Percentiles rank a stretch among this genome's conserved stretches.
phyloP scores from a whole-genome alignment of 2,888 invertebrate species.

The Entomobrya multifasciata region DNA sequence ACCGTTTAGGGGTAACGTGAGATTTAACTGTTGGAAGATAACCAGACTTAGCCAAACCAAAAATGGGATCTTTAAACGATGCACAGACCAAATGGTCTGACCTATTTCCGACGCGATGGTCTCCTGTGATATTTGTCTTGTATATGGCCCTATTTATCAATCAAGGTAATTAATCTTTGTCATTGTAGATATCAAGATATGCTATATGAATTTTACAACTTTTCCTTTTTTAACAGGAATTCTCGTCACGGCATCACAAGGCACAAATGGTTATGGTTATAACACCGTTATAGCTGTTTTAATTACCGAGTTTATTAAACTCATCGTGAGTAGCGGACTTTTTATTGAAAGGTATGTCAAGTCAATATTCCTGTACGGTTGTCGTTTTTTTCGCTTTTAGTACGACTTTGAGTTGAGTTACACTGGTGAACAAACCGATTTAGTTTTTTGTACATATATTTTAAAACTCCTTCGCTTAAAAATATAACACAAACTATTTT shows the following conservation, averaged over 20 bases:
- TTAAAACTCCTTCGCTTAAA: neutral
- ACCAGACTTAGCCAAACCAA: slow-evolving; percentile 4
- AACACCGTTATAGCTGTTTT: slow-evolving; percentile 94
- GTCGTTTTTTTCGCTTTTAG: too few species aligned
- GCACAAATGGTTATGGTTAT: slow-evolving; percentile 89
- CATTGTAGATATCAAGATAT: too few species aligned
- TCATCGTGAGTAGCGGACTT: slow-evolving; percentile 87
- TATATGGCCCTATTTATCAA: slow-evolving; percentile 95
- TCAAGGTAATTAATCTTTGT: slow-evolving; percentile 86
- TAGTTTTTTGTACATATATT: too few species aligned
- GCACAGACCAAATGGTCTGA: slow-evolving; percentile 82
- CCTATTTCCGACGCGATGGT: slow-evolving; percentile 91
- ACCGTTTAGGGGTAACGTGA: neutral
- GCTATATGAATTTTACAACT: too few species aligned
- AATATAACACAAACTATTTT: neutral
- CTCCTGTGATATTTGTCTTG: slow-evolving; percentile 89
- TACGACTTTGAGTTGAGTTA: too few species aligned
- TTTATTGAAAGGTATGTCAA: slow-evolving; percentile 83
- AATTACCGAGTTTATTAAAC: slow-evolving; percentile 92
- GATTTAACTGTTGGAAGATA: neutral
- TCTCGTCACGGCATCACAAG: slow-evolving; percentile 93
- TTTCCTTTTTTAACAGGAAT: slow-evolving; percentile 87
- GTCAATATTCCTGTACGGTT: too few species aligned
- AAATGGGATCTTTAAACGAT: slow-evolving; percentile 29
- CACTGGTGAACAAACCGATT: too few species aligned